A percentile compares a stretch with the other conserved stretches of the same genome.
Conservation (phyloP, 2,888 invertebrate genomes). For the Philaethria dido region DNA sequence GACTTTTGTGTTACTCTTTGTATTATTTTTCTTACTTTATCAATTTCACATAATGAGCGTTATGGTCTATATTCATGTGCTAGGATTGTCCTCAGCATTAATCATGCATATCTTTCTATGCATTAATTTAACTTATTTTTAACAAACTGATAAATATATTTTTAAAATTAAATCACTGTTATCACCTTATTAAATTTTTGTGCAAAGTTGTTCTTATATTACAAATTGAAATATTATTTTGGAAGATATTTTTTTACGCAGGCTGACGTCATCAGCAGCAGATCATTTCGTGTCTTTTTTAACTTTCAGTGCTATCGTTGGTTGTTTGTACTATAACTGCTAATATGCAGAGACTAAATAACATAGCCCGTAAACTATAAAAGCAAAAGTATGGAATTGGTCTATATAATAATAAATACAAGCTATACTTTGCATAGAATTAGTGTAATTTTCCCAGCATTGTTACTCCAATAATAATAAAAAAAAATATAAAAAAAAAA, state of each 20-base stretch:
- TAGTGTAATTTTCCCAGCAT: constrained; percentile 93
- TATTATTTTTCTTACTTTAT: too few species aligned
- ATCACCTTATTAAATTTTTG: background rate
- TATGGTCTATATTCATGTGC: background rate
- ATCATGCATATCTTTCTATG: too few species aligned
- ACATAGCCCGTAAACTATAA: constrained; percentile 82
- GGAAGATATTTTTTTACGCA: background rate
- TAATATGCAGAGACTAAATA: constrained; percentile 81
- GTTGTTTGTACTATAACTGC: constrained; percentile 72
- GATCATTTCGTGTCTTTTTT: background rate
- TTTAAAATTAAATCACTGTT: background rate
- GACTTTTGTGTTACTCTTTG: background rate
- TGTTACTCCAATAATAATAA: constrained; percentile 76
- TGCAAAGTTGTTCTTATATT: background rate
- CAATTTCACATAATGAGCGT: background rate
- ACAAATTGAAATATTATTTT: background rate
- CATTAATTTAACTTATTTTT: too few species aligned
- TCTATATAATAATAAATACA: constrained; percentile 86
- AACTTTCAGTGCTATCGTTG: background rate
- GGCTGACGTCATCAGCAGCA: background rate
- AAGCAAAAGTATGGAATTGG: constrained; percentile 84
- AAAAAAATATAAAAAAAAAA: constrained; percentile 56
- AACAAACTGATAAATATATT: too few species aligned
- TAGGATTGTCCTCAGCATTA: too few species aligned
- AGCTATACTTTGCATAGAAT: constrained; percentile 97